Conservation (phyloP, 2,888 invertebrate genomes). For the Polyommatus icarus region DNA sequence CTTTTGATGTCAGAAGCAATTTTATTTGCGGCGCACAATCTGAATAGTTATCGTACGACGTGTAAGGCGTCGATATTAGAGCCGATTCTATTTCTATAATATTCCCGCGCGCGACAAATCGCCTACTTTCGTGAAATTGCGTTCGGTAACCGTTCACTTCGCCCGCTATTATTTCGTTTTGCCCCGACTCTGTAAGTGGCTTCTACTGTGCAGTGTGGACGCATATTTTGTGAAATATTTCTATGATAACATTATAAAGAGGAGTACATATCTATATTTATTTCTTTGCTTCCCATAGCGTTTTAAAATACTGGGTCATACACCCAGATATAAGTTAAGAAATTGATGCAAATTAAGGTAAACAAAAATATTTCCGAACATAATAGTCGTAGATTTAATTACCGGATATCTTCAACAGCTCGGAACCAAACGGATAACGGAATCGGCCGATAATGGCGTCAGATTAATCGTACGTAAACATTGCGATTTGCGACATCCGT, state of each 20-base stretch:
- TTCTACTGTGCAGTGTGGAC: background rate
- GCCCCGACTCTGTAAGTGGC: slow-evolving; percentile 22
- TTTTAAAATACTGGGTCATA: too few species aligned
- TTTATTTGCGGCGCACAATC: slow-evolving; percentile 37
- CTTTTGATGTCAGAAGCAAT: slow-evolving; percentile 40
- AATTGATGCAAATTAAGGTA: too few species aligned
- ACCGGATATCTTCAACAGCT: background rate
- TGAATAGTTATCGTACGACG: slow-evolving; percentile 39
- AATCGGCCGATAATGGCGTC: background rate
- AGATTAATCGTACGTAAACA: slow-evolving; percentile 2
- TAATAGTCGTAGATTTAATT: background rate
- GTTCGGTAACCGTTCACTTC: slow-evolving; percentile 33
- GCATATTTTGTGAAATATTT: background rate
- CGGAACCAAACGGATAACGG: background rate
- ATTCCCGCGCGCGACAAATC: slow-evolving; percentile 48
- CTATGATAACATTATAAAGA: background rate
- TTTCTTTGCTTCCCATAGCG: background rate
- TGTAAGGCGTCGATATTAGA: slow-evolving; percentile 47
- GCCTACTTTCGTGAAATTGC: slow-evolving; percentile 46
- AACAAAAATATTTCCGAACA: too few species aligned
- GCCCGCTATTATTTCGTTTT: slow-evolving; percentile 33
- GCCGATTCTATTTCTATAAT: slow-evolving; percentile 52
- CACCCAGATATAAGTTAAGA: too few species aligned
- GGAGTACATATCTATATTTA: background rate
- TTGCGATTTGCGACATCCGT: background rate